Conservation (phyloP, 2,797 vertebrate species). For the Neomorphus geoffroyi region DNA sequence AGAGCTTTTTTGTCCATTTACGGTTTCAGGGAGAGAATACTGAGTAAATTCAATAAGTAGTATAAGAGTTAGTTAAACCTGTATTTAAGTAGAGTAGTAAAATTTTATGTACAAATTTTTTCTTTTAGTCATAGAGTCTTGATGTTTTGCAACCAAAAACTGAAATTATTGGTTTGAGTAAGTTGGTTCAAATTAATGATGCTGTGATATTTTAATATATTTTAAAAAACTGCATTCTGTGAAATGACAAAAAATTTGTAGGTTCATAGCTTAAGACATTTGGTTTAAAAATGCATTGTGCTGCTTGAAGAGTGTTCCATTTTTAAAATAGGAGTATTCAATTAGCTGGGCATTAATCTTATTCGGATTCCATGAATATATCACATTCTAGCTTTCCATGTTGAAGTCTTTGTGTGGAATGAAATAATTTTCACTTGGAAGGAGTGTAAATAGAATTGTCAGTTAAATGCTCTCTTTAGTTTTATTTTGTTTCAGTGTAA, state of each 20-base stretch:
- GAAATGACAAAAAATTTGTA: background rate
- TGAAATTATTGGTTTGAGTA: background rate
- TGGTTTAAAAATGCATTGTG: background rate
- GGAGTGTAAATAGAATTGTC: constrained; percentile 9
- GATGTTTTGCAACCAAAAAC: background rate
- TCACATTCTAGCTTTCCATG: background rate
- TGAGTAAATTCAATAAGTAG: background rate
- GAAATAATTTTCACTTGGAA: constrained; percentile 16
- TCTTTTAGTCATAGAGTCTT: background rate
- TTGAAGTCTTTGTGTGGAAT: background rate
- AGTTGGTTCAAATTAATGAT: background rate
- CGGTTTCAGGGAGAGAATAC: background rate
- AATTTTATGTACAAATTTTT: background rate
- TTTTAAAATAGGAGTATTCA: background rate
- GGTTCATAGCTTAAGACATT: background rate
- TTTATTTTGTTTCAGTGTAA: background rate
- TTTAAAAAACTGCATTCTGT: rapidly evolving
- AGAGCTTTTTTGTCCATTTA: background rate
- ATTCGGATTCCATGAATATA: background rate
- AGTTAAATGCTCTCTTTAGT: background rate
- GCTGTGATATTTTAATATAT: background rate
- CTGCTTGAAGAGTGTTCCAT: background rate
- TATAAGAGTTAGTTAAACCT: background rate
- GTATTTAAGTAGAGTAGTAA: background rate
- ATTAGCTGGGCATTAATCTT: background rate